Percentiles rank a stretch among this genome's conserved stretches.
Evolutionary conservation across 2,888 invertebrate species (phyloP).

Genomic region (Caenorhabditis drosophilae): DNA sequence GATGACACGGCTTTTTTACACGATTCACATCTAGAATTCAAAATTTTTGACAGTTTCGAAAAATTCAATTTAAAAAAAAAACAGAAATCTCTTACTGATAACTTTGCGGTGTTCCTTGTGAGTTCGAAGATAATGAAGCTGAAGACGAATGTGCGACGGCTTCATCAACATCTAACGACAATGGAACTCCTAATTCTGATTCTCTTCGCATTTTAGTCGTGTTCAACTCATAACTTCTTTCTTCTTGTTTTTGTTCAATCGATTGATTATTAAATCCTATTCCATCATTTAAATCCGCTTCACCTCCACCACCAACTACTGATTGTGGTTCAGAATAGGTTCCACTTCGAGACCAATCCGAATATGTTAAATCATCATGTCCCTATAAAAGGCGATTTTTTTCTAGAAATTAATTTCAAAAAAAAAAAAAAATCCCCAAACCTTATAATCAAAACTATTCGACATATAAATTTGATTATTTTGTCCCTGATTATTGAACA

Average conservation of each 20-base stretch:
- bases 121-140: conserved; percentile 15
- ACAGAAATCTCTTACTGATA: not conserved
- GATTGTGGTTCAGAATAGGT: conserved; percentile 4
- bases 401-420: too few species aligned
- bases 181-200: conserved; percentile 10
- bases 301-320: not conserved
- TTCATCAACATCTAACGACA: conserved; percentile 20
- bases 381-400: too few species aligned
- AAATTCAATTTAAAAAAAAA: conserved; percentile 2
- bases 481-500: not conserved
- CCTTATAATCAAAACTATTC: not conserved
- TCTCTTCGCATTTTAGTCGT: conserved; percentile 6
- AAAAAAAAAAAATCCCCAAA: not conserved
- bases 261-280: too few species aligned
- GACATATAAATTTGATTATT: not conserved
- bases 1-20: conserved; percentile 47
- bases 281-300: not conserved
- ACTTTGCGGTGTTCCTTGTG: conserved; percentile 9
- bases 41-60: not conserved
- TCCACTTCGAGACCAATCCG: conserved; percentile 7
- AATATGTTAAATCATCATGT: not conserved
- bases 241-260: too few species aligned
- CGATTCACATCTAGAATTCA: conserved; percentile 37
- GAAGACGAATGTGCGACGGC: conserved; percentile 7
- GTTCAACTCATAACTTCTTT: too few species aligned